Evolutionary conservation across 2,888 invertebrate genomes (phyloP).

Genomic region (Rapana venosa): DNA sequence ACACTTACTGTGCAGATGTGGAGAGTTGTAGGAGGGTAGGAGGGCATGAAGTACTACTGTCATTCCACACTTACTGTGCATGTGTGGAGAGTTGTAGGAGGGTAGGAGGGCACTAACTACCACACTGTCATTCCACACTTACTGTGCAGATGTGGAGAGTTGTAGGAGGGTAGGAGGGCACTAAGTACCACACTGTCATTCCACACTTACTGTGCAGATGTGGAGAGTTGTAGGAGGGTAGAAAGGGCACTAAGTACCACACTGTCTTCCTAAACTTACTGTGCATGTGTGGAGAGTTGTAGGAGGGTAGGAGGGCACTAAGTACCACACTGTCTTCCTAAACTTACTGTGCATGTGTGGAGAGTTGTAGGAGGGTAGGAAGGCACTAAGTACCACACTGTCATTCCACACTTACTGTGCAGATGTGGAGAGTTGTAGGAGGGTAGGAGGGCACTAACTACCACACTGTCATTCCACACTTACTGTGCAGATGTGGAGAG

Average conservation of each 20-base stretch:
- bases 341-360: neutral
- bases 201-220: constrained; percentile 43
- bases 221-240: neutral
- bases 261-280: constrained; percentile 58
- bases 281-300: constrained; percentile 66
- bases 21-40: constrained; percentile 67
- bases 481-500: constrained; percentile 57
- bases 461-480: no score
- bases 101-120: no score
- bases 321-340: constrained; percentile 57
- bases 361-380: neutral
- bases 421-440: constrained; percentile 67
- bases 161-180: constrained; percentile 15
- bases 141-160: neutral
- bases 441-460: constrained; percentile 73
- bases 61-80: no score
- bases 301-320: constrained; percentile 72
- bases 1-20: constrained; percentile 67
- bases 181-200: neutral
- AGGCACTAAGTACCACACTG: neutral
- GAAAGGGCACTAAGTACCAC: neutral
- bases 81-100: no score
- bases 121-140: neutral
- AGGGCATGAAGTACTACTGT: constrained; percentile 69
- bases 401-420: constrained; percentile 59